Base-by-base conservation (phyloP, 64 coral and sea anemone genomes). In the Stichodactyla helianthus region DNA sequence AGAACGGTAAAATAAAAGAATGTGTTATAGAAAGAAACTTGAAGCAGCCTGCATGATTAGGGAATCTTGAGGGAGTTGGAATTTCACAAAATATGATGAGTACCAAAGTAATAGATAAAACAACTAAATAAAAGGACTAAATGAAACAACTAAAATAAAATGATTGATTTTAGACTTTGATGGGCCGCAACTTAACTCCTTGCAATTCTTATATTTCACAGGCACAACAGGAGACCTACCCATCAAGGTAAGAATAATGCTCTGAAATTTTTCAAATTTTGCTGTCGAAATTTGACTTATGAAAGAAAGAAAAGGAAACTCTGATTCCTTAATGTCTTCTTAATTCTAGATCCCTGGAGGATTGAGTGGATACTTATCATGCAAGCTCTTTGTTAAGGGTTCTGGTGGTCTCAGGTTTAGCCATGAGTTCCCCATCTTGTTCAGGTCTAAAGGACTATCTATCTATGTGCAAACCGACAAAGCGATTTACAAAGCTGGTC, bases 391-490 rank as follows among this genome's bases (percentile, higher is more conserved):
- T 22, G 65, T 70, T 4, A 70, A 70, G 19, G 65, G 20, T 22
- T 23, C 65, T 17, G 65, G 65, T 25, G 65, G 65, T 23, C 19
- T 70, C 2, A 70, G 5, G 65, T 70, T 70, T 25, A 23, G 10
- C 22, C 19, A 70, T 7, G 22, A n/a, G 22, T 70, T 20, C 0
- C 22, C 7, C 65, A 70, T 70, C 65, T 23, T 18, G 20, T 70
- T 23, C 19, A 70, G 19, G 26, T 7, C 19, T 10, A 70, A 70
- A 25, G 89, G 89, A 17, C 90, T 98, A 22, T 94, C 89, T 54
- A 88, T 94, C 53, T 94, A 98, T 56, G 89, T 94, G 50, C 95
- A 98, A 83, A 98, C 95, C 59, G 95, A 98, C 65, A 98, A 98
- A 87, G 95, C 86, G 6, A 70, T 98, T 2, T 98, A 98, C 71